phyloP scores from a whole-genome alignment of 2,113 vertebrate species.

The Pycnonotus jocosus region DNA sequence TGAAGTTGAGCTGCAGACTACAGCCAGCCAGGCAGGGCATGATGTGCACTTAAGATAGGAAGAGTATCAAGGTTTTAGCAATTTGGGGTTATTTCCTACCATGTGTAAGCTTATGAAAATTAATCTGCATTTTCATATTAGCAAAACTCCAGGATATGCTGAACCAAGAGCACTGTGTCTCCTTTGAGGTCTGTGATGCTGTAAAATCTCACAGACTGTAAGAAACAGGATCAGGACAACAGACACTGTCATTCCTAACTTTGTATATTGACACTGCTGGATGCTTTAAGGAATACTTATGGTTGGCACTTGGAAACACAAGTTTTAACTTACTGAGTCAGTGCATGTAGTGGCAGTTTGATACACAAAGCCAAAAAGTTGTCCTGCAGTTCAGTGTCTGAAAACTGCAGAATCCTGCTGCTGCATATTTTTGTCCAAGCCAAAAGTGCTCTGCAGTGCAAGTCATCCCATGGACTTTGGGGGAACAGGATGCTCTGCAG shows the following conservation, averaged over 20 bases:
- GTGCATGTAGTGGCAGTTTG: neutral
- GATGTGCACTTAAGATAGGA: neutral
- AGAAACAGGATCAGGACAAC: neutral
- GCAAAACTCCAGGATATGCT: neutral
- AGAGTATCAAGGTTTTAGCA: neutral
- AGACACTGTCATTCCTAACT: neutral
- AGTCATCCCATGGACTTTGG: neutral
- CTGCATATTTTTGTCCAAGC: neutral
- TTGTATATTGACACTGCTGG: neutral
- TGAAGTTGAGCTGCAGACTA: neutral
- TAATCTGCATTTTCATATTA: neutral
- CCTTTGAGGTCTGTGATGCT: neutral
- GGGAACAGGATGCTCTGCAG: neutral
- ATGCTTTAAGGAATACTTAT: neutral
- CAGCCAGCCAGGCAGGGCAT: neutral
- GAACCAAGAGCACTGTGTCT: neutral
- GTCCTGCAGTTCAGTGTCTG: neutral
- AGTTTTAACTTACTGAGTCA: fast-evolving
- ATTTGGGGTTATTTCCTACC: neutral
- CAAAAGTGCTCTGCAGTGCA: neutral
- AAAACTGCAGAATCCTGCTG: neutral
- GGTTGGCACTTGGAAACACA: neutral
- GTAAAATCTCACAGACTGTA: neutral
- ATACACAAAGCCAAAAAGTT: neutral
- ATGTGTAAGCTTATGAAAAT: neutral